Evolutionary conservation across 2,113 vertebrate species (phyloP).

Genomic region (Anhinga rufa): DNA sequence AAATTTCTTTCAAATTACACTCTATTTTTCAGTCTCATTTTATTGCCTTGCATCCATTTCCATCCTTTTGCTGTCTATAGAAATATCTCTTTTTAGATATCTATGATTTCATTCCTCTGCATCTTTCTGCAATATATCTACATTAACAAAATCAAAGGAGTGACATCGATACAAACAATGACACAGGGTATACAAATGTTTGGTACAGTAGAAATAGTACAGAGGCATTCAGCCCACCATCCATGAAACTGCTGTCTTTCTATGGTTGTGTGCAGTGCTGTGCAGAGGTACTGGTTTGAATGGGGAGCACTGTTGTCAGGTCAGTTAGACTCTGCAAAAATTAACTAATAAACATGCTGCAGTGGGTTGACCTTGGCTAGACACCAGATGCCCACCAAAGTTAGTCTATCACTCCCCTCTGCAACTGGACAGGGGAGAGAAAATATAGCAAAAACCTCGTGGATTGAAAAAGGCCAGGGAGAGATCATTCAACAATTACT

Average conservation of each 20-base stretch:
- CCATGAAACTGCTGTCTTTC: neutral
- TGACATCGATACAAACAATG: neutral
- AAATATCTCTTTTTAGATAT: neutral
- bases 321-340: neutral
- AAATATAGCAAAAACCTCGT: too few relatives aligned
- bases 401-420: too few relatives aligned
- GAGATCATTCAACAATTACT: too few relatives aligned
- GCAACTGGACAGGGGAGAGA: too few relatives aligned
- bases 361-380: too few relatives aligned
- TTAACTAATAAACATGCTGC: neutral
- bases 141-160: neutral
- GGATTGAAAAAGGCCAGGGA: too few relatives aligned
- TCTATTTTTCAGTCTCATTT: neutral
- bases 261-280: fast-evolving
- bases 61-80: neutral
- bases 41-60: neutral
- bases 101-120: neutral
- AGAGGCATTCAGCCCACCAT: neutral
- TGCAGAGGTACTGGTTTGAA: neutral
- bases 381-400: too few relatives aligned
- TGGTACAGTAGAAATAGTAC: neutral
- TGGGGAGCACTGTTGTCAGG: neutral
- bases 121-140: neutral
- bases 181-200: neutral
- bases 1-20: neutral